Base-by-base conservation (phyloP, 2,113 vertebrate genomes). In the Marmota flaviventris region DNA sequence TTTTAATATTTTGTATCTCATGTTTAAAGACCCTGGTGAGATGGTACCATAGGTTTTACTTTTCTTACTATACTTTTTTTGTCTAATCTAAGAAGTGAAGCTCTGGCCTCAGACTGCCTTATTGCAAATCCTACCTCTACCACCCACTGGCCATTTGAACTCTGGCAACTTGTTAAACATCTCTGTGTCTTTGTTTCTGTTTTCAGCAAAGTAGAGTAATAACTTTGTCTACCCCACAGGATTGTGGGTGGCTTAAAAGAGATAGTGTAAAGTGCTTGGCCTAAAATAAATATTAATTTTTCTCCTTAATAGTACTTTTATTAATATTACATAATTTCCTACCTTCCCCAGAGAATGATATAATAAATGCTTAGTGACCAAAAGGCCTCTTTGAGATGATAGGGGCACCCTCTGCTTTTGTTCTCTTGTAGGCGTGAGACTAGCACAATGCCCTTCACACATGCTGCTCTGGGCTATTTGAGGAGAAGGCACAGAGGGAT, bases 11-110 rank as follows among this genome's bases (percentile, higher is more conserved):
- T 94, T 88, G 32, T 93, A 29, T 72, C 27, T 53, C 2, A 0
- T 76, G 58, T 88, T 92, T 95, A 77, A 96, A 93, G 77, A 82
- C 75, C 39, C 45, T 81, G 53, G 81, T 45, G n/a, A 95, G n/a
- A 93, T n/a, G 48, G 94, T 18, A 92, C 2, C 37, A 67, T 8
- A 34, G 75, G n/a, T 79, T 83, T 76, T 4, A 56, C 9, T 70
- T 78, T 95, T 75, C 29, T 75, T 88, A 72, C 69, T 89, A 94
- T 77, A 82, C 48, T 81, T 58, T 11, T 69, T 61, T 61, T 58
- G 20, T 58, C 18, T 58, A 8, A n/a, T 1, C 34, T 83, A 61
- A 93, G 81, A 96, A 83, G 29, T 86, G 86, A 90, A 93, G 67
- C 45, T 91, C 77, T 56, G 53, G 29, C 67, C 77, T 88, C 51